Evolutionary conservation across 2,888 invertebrate genomes (phyloP), one percentile per base, ranked within the genome.

Genomic region (Drosophila austrosaltans): DNA sequence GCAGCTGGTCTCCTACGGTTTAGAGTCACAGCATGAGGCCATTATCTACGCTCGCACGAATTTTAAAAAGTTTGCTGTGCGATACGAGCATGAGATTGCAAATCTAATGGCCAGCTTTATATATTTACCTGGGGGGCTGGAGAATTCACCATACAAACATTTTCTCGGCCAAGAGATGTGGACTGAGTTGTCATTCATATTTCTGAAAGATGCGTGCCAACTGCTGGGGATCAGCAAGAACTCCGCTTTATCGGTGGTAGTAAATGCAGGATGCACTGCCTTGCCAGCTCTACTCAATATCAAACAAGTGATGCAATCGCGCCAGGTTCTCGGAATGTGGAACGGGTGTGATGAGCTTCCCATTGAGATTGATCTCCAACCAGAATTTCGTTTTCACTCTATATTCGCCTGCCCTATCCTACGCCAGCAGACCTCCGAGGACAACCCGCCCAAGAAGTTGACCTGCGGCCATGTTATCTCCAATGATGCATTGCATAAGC

Each of bases 401-500:
- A 97, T 99, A 90, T 99, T 99, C 93, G 98, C 99, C 25, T 99
- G 99, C 92, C 99, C 99, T 7, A 99, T 99, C 89, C 94, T 99
- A 72, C 95, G 99, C 65, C 99, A 99, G 91, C 99, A 99, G 92
- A 97, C 98, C 54, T 97, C 98, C 0, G 98, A 98, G 82, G 95
- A 95, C 81, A 99, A 99, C 94, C 99, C 99, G 66, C 99, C 99
- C 16, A 98, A 99, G 96, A 94, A 98, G 78, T 94, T 99, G 73
- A 95, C 97, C 2, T 99, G 99, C 93, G 99, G 99, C 2, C 99
- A 99, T 93, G 99, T 99, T 72, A 99, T 99, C 89, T 98, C 98
- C 2, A 94, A 97, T 79, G 99, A 99, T 93, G 99, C 99, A 54
- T 94, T 99, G 78, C 97, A 96, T 93, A 99, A 99, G 93, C 94